Evolutionary conservation across 2,797 vertebrate genomes (phyloP), one percentile per base, ranked within the genome.

Genomic region (Aplochiton taeniatus): DNA sequence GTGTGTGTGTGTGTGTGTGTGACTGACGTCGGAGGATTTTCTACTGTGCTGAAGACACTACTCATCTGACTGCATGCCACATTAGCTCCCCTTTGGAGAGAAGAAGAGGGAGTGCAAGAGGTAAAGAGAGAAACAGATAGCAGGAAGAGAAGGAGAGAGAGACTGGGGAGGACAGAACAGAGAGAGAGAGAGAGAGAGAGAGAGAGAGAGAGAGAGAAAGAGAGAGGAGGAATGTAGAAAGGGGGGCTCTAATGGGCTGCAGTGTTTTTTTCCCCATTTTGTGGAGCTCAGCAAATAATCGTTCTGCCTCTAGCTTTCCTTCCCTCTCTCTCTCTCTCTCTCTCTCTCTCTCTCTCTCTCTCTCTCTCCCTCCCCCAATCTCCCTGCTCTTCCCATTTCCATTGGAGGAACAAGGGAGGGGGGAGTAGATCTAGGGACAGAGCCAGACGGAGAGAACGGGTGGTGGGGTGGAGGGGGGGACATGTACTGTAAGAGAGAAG

Each of bases 251-350:
- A 90, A 90, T 89, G 85, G 88, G 88, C 89, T 91, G 91, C 91
- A 91, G 91, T 91, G 86, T 89, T 91, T 31, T 90, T 86, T 84
- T 80, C 75, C 77, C 71, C 80, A 75, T 91, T 91, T 86, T 93
- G 92, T 91, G 74, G 75, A 90, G 87, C 91, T 92, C 92, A 92
- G 92, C 92, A 91, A 86, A 91, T 91, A 84, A 85, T 82, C 17
- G 59, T 85, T 86, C 83, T 86, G 83, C 84, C 83, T 78, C 76
- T 85, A 80, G 75, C 73, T 72, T 69, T 73, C 68, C 73, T 69
- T 65, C 53, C 58, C 51, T 65, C 68, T 47, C 63, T 52, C 77
- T 61, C 63, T 68, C 73, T 59, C 68, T 61, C 65, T 68, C 61
- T 59, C 66, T 54, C 52, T 46, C 44, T 13, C 65, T 72, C 65